Evolutionary conservation across 1,140 invertebrate genomes (phyloP).

Genomic region (Brachionus plicatilis): DNA sequence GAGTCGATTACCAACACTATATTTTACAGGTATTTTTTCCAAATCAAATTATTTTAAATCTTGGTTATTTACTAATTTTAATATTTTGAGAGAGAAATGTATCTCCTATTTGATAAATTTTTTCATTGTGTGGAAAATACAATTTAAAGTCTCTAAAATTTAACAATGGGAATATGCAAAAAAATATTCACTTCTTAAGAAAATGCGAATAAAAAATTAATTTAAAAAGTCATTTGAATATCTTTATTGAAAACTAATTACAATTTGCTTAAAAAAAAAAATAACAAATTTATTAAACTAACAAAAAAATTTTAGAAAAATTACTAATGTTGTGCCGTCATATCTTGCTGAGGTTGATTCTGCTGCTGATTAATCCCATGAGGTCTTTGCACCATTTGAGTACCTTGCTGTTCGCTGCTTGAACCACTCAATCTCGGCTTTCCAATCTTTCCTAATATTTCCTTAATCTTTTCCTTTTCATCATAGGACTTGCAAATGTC

Average conservation of each 20-base stretch:
- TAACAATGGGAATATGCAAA: too few species aligned
- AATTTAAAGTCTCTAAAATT: too few species aligned
- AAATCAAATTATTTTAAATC: too few species aligned
- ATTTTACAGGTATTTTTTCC: too few species aligned
- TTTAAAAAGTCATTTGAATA: not conserved
- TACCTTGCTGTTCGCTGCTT: not conserved
- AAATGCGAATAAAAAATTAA: not conserved
- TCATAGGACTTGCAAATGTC: slow-evolving; percentile 11
- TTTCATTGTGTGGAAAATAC: too few species aligned
- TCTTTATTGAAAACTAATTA: slow-evolving; percentile 4
- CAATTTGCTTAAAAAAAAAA: slow-evolving; percentile 21
- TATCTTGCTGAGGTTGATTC: slow-evolving; percentile 1
- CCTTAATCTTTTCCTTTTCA: slow-evolving; percentile 30
- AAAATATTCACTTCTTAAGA: not conserved
- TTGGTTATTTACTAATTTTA: too few species aligned
- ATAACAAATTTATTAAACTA: not conserved
- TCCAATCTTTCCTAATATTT: slow-evolving; percentile 19
- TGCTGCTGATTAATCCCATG: not conserved
- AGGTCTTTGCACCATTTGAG: not conserved
- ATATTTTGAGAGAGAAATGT: too few species aligned
- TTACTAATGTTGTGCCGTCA: not conserved
- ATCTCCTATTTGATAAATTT: too few species aligned
- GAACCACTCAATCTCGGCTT: not conserved
- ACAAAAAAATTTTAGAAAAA: not conserved
- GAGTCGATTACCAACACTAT: too few species aligned